A percentile compares a stretch with the other conserved stretches of the same genome.
These are phyloP conservation scores for Setipinna tenuifilis DNA, from an alignment of 2,797 vertebrate genomes.

Conservation along the genomic window DNA sequence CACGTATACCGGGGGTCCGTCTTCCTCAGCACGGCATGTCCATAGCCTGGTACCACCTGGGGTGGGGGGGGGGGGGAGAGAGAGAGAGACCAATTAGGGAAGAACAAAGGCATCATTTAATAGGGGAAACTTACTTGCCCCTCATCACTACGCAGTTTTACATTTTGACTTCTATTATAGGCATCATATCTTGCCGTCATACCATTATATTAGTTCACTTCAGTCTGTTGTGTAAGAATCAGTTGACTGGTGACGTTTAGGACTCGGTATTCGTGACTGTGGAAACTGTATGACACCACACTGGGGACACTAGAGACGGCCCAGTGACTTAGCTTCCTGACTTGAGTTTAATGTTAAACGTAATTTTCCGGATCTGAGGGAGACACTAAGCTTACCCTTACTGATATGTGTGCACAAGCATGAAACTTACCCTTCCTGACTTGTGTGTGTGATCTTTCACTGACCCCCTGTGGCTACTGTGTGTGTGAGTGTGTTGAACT, in stretches of 20 bases:
- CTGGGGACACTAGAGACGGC: neutral
- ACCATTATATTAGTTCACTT: no score
- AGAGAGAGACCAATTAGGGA: neutral
- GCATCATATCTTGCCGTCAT: no score
- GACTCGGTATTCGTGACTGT: no score
- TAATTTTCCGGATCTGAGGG: no score
- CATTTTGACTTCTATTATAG: no score
- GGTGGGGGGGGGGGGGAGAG: neutral
- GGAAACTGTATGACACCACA: neutral
- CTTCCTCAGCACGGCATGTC: slow-evolving; percentile 94
- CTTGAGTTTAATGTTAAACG: neutral
- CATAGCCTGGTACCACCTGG: slow-evolving; percentile 94
- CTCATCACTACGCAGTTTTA: no score
- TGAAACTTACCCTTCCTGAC: neutral
- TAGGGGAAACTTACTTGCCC: no score
- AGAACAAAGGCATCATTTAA: no score
- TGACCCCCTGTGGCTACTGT: no score
- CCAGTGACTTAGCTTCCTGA: neutral
- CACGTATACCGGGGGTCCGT: slow-evolving; percentile 95
- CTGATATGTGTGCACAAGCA: neutral
- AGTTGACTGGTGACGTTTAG: no score
- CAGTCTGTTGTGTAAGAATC: no score
- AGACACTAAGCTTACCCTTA: neutral
- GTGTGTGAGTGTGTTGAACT: no score
- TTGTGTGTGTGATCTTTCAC: neutral